Evolutionary conservation across 1,140 invertebrate genomes (phyloP), one percentile per base, ranked within the genome.

Genomic region (Lepidurus couesii): DNA sequence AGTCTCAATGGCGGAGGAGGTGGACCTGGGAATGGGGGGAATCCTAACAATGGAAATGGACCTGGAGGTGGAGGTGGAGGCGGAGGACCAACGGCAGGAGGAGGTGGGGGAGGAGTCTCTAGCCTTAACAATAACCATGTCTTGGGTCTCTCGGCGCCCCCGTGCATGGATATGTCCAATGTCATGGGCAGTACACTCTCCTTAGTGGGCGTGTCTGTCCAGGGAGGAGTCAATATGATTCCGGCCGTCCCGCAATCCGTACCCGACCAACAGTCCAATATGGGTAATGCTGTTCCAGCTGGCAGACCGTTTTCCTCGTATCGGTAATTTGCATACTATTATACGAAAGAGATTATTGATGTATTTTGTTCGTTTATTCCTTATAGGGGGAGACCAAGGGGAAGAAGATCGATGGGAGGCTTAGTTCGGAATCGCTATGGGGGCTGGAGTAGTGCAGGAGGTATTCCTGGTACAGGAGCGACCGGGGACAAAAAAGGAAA

Each of bases 371-470:
- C 21, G 53, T 65, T 7, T 65, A 13, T 65, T 65, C 21, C 44
- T 7, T 79, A 75, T 21, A 34, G 78, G 16, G 78, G 78, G 0
- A 75, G 78, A 42, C 74, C 78, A n/a, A 42, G 78, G 47, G 78
- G 78, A 44, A 74, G 78, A 44, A 74, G 78, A 74, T 44, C 78
- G 75, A 45, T 74, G 21, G 75, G 78, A 74, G 11, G 43, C 78
- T 79, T 75, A 65, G 53, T 65, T 21, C 53, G 53, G 1, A 65
- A 65, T 47, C 43, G 44, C 44, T 79, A 47, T 42, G 47, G 75
- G n/a, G 75, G 75, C 47, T 77, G 43, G 47, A 45, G 43, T 43
- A 45, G 43, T 77, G 47, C 24, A 1, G 24, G 47, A 13, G 47
- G 34, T 34, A 2, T 45, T 77, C 44, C 76, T 21, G 73, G 78